These are phyloP conservation scores for Sarcophaga caerulescens DNA, from an alignment of 2,888 invertebrate genomes.

Conservation along the genomic window DNA sequence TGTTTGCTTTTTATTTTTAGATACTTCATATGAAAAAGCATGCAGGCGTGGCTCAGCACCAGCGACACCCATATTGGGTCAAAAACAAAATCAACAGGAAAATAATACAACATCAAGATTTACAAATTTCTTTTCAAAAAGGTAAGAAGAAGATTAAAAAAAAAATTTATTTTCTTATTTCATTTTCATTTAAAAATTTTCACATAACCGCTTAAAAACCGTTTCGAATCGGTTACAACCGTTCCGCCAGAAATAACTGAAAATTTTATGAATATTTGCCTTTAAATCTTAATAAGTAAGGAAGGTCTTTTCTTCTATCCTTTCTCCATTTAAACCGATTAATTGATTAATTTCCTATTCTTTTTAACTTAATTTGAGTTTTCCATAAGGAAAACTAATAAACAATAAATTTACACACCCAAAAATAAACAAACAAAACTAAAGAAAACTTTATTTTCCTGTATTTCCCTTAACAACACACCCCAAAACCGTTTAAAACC, in stretches of 20 bases:
- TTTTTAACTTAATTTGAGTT: background rate
- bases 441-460: background rate
- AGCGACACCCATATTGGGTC: constrained; percentile 90
- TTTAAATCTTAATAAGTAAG: too few relatives aligned
- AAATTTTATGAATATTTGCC: too few relatives aligned
- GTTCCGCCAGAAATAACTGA: too few relatives aligned
- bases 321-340: background rate
- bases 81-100: constrained; percentile 81
- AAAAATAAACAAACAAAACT: background rate
- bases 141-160: constrained; percentile 72
- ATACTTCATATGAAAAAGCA: constrained; percentile 95
- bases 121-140: constrained; percentile 86
- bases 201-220: background rate
- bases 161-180: background rate
- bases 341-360: background rate
- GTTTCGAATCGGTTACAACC: too few relatives aligned
- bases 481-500: background rate
- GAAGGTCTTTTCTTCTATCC: background rate
- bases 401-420: background rate
- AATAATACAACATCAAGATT: constrained; percentile 91
- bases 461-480: background rate
- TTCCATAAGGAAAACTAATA: background rate
- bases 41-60: constrained; percentile 92
- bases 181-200: background rate
- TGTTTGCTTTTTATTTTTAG: constrained; percentile 81